Base-by-base conservation (phyloP, 1,140 invertebrate species). In the Nephila pilipes region DNA sequence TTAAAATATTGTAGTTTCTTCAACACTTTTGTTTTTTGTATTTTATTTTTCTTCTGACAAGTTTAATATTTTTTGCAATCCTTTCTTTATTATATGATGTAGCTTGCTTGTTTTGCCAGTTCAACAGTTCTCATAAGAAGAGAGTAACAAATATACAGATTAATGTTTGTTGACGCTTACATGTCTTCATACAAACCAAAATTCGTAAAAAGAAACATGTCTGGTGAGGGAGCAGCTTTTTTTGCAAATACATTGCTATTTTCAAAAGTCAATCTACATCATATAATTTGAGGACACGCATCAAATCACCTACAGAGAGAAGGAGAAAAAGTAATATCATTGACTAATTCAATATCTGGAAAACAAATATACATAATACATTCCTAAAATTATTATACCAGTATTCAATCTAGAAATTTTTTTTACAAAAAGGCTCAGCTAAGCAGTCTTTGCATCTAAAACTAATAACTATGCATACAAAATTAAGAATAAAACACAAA, bases 251-350 rank as follows among this genome's bases (percentile, higher is more conserved):
- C 87, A 93, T 79, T 93, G 91, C 91, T 93, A 93, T 93, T 93
- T 93, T 65, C 65, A 93, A 90, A 93, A 93, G 91, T 93, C 91
- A 93, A 93, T 93, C 91, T 93, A 93, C 91, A 93, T 93, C 91
- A 93, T 93, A 93, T 93, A 93, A 93, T 93, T 46, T 22, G 63
- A 46, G 32, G 81, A 60, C 29, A 22, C 29, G 25, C 58, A 36
- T 12, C 55, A 60, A 93, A 93, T 93, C 91, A 93, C 91, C 91
- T 93, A 79, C 1, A 92, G 79, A 58, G 8, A 29, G 60, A 87
- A 75, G 58, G 25, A 75, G 18, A 83, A 54, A 63, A n/a, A 22
- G 2, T 58, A 22, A 22, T 20, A 22, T 8, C 20, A 63, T 8
- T n/a, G 60, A 22, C 20, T 63, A 8, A 20, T 58, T 58, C 12